Base-by-base conservation (phyloP, 2,797 vertebrate species). In the Stomatorhinus walkeri region DNA sequence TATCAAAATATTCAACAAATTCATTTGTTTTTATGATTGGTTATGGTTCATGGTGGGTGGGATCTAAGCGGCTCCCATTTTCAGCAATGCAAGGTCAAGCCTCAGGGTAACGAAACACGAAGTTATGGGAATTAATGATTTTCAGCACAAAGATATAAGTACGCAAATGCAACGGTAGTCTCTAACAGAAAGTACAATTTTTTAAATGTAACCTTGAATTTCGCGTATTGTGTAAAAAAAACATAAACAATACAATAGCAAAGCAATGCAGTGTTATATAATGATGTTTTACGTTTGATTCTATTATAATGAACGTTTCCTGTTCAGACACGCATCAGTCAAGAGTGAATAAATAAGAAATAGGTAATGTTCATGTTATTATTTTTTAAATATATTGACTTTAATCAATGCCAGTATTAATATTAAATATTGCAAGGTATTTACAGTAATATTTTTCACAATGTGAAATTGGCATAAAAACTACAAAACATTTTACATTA, bases 391-490 rank as follows among this genome's bases (percentile, higher is more conserved):
- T n/a, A n/a, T n/a, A n/a, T 46, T 51, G 22, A 81, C 76, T 43
- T 81, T 43, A 43, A 43, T 46, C 8, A 46, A 3, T 81, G 76
- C 6, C 40, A 81, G 76, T 81, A 56, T 36, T 51, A 56, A 43
- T 86, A 40, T 9, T 40, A 56, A 61, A 64, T 85, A 46, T 64
- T 88, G 49, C 43, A 89, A 68, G 46, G 24, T 85, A 84, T 88
- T 85, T 85, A 85, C 79, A 61, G 32, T 19, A 85, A 28, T 81
- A 6, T 14, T 52, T 43, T 14, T 14, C 32, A 40, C 68, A 43
- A 40, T 68, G 61, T 68, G 61, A 12, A 68, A 68, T 28, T 24
- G 9, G 28, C 24, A 12, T 12, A 32, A 68, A 68, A 68, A 68
- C 61, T 28, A 68, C 61, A 12, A 32, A 68, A 32, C 24, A 32